A percentile compares a stretch with the other conserved stretches of the same genome.
phyloP scores from a whole-genome alignment of 2,113 vertebrate genomes.

The Agelaius phoeniceus region DNA sequence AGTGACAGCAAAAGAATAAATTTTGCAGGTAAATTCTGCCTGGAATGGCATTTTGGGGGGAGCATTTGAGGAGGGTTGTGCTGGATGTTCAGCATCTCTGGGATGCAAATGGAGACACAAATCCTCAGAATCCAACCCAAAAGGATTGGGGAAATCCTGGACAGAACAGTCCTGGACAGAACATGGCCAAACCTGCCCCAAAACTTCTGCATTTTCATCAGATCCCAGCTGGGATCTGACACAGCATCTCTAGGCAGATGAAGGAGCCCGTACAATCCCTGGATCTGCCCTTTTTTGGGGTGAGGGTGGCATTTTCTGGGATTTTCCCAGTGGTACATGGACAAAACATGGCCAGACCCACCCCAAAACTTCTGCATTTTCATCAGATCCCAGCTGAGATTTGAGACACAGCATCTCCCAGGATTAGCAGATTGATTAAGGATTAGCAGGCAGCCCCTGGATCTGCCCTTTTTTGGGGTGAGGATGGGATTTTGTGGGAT shows the following conservation, averaged over 20 bases:
- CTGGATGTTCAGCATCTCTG: rapidly evolving
- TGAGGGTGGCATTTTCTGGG: too few relatives aligned
- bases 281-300: too few relatives aligned
- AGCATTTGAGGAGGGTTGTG: rapidly evolving
- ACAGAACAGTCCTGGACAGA: too few relatives aligned
- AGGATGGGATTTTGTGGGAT: too few relatives aligned
- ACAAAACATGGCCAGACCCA: neutral
- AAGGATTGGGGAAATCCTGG: neutral
- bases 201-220: neutral
- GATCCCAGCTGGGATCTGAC: neutral
- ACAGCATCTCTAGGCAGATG: too few relatives aligned
- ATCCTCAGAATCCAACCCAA: rapidly evolving
- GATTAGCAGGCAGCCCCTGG: neutral
- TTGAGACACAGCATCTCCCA: neutral
- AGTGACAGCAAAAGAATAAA: neutral
- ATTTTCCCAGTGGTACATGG: too few relatives aligned
- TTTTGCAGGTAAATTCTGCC: neutral
- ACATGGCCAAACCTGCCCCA: neutral
- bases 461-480: neutral
- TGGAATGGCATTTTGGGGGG: rapidly evolving
- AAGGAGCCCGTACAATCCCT: too few relatives aligned
- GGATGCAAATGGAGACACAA: neutral
- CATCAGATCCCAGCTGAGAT: rapidly evolving
- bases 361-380: neutral
- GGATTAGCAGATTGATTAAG: too few relatives aligned